Evolutionary conservation across 2,113 vertebrate genomes (phyloP).

Genomic region (Zosterops japonicus): DNA sequence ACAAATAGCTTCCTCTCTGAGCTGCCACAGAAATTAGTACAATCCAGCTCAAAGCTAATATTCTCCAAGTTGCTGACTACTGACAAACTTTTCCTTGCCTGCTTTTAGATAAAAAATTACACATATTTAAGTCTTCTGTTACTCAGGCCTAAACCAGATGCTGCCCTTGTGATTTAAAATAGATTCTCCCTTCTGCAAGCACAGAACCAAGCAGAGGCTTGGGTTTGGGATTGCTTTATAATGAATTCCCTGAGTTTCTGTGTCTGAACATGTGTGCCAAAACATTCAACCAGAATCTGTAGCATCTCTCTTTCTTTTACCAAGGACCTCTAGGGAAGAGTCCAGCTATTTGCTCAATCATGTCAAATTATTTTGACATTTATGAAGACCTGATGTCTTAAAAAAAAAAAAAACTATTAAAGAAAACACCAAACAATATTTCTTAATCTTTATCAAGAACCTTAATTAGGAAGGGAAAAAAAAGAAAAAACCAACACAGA

Average conservation of each 20-base stretch:
- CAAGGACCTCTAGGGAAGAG: neutral
- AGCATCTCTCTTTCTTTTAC: neutral
- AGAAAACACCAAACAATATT: neutral
- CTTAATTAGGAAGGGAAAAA: accelerated
- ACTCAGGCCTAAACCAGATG: no score
- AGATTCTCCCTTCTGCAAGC: no score
- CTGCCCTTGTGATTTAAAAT: no score
- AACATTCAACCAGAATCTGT: neutral
- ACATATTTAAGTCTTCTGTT: no score
- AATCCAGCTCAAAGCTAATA: no score
- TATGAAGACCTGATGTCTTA: neutral
- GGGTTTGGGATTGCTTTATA: no score
- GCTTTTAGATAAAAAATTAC: no score
- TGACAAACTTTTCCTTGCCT: no score
- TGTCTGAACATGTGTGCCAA: neutral
- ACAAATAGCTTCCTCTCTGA: no score
- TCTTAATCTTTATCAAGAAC: neutral
- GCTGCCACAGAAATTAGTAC: no score
- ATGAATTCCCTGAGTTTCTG: neutral
- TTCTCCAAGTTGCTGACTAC: no score
- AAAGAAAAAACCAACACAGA: neutral
- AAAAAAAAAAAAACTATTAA: neutral
- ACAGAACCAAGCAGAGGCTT: no score
- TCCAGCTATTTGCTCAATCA: neutral
- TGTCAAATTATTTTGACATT: neutral